Conservation (phyloP, 1,140 invertebrate genomes). For the Brachionus sp. region DNA sequence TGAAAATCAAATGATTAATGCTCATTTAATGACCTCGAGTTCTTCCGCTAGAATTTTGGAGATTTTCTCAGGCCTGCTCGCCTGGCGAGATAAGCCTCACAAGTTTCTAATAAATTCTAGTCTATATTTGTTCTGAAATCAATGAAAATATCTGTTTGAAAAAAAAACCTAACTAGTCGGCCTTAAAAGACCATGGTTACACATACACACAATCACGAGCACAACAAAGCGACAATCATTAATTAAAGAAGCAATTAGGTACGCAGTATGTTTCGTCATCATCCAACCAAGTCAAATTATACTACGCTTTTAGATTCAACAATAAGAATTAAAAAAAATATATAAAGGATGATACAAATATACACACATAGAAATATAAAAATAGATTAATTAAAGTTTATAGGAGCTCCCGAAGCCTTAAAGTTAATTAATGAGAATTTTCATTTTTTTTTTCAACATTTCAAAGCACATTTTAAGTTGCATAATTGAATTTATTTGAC, state of each 20-base stretch:
- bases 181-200: neutral
- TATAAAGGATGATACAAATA: neutral
- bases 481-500: neutral
- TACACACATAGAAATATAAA: neutral
- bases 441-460: neutral
- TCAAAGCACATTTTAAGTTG: neutral
- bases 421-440: neutral
- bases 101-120: neutral
- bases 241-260: constrained; percentile 3
- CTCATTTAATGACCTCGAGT: neutral
- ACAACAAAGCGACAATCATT: neutral
- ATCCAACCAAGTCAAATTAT: neutral
- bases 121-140: neutral
- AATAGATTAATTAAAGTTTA: neutral
- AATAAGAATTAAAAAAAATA: neutral
- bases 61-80: neutral
- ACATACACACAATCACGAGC: neutral
- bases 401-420: neutral
- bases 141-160: neutral
- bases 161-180: neutral
- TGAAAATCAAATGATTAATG: constrained; percentile 9
- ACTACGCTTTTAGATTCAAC: neutral
- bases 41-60: neutral
- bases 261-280: neutral
- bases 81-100: neutral